phyloP scores from a whole-genome alignment of 2,888 invertebrate species.

The Leistus spinibarbis region DNA sequence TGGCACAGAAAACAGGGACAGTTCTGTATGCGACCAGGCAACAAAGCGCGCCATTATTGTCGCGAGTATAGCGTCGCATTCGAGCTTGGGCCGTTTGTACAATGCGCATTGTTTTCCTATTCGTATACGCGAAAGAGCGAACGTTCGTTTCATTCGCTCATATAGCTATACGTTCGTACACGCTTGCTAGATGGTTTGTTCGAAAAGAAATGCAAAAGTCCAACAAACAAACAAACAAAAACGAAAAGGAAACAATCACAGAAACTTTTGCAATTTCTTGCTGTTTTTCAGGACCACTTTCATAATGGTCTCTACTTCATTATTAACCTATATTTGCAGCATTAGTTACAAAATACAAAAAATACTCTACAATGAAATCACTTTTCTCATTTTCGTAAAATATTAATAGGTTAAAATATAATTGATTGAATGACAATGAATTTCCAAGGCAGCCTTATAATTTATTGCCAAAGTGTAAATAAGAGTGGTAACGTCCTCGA shows the following conservation, averaged over 20 bases:
- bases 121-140: constrained; percentile 35
- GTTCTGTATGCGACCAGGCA: constrained; percentile 9
- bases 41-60: constrained; percentile 34
- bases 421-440: not conserved
- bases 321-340: not conserved
- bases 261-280: not conserved
- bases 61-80: constrained; percentile 25
- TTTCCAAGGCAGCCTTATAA: not conserved
- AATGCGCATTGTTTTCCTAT: constrained; percentile 40
- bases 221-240: not conserved
- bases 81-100: constrained; percentile 7
- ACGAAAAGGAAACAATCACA: not conserved
- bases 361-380: too few species aligned
- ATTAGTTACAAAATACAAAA: too few species aligned
- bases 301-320: not conserved
- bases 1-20: constrained; percentile 28
- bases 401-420: too few species aligned
- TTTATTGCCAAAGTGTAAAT: not conserved
- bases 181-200: not conserved
- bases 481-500: not conserved
- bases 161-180: not conserved
- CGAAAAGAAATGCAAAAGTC: constrained; percentile 7
- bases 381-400: too few species aligned
- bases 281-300: not conserved
- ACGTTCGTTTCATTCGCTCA: constrained; percentile 10